phyloP scores from a whole-genome alignment of 2,888 invertebrate genomes.

The Drosophila heteroneura region DNA sequence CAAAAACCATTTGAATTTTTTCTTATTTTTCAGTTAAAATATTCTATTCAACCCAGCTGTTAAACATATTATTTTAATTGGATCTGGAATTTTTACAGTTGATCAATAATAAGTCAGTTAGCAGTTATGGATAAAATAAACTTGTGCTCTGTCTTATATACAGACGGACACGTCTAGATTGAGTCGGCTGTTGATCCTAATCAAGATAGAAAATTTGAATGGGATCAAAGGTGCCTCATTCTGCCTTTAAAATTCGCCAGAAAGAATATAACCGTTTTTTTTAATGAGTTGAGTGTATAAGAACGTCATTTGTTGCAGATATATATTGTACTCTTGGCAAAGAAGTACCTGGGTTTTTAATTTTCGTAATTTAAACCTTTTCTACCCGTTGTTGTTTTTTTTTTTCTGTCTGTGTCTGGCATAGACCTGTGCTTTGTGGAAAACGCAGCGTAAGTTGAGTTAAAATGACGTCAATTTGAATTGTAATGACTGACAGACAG shows the following conservation, averaged over 20 bases:
- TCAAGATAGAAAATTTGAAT: background rate
- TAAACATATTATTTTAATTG: background rate
- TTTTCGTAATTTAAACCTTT: background rate
- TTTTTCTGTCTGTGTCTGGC: background rate
- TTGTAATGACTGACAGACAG: conserved; percentile 31
- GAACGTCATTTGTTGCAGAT: background rate
- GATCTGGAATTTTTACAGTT: too few relatives aligned
- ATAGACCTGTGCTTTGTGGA: background rate
- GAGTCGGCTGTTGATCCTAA: background rate
- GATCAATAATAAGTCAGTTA: too few relatives aligned
- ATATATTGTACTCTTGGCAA: background rate
- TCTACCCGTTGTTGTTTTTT: background rate
- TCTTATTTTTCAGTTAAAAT: background rate
- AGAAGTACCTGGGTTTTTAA: background rate
- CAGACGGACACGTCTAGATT: background rate
- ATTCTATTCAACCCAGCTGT: background rate
- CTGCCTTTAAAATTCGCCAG: background rate
- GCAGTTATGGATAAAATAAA: background rate
- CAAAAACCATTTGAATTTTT: background rate
- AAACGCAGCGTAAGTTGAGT: background rate
- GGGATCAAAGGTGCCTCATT: background rate
- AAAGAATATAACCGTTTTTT: background rate
- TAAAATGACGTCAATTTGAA: conserved; percentile 38
- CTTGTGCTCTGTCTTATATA: too few relatives aligned
- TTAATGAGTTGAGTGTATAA: background rate